These are phyloP conservation scores for Pilophorus perplexus DNA, from an alignment of 2,888 invertebrate species.

Conservation along the genomic window DNA sequence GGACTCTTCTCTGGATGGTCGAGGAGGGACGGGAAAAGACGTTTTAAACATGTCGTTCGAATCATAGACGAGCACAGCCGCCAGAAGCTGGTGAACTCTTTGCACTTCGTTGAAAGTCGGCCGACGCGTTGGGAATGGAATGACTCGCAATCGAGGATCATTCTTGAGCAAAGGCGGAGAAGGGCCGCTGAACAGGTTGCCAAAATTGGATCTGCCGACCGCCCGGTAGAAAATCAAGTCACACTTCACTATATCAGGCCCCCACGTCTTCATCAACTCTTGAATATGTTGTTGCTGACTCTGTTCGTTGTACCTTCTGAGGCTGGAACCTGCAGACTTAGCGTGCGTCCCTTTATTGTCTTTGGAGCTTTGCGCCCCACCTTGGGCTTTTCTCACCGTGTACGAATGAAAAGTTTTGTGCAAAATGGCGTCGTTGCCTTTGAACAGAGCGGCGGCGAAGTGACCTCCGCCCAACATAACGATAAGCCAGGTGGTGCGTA, in stretches of 20 bases:
- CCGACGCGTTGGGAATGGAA: constrained; percentile 79
- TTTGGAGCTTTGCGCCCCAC: constrained; percentile 67
- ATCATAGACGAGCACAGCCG: constrained; percentile 65
- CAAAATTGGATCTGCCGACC: constrained; percentile 68
- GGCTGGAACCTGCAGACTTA: constrained; percentile 76
- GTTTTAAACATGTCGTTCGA: constrained; percentile 57
- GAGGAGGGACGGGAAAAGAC: constrained; percentile 39
- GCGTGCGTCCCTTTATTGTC: constrained; percentile 65
- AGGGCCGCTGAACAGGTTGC: constrained; percentile 71
- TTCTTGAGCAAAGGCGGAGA: constrained; percentile 54
- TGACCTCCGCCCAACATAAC: constrained; percentile 83
- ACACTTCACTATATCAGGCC: constrained; percentile 63
- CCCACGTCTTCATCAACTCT: constrained; percentile 69
- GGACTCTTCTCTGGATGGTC: constrained; percentile 22
- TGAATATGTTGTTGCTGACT: constrained; percentile 73
- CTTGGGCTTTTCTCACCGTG: constrained; percentile 79
- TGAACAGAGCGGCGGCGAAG: constrained; percentile 71
- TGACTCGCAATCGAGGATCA: constrained; percentile 63
- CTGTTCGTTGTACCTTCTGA: constrained; percentile 76
- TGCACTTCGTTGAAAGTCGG: constrained; percentile 78
- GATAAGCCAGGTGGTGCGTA: constrained; percentile 61
- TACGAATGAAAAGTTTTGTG: constrained; percentile 87
- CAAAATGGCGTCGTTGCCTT: constrained; percentile 56
- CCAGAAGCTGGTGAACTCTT: constrained; percentile 68
- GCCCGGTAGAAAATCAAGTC: constrained; percentile 74